These are phyloP conservation scores for Phortica magna DNA, from an alignment of 2,888 invertebrate genomes.

Conservation along the genomic window DNA sequence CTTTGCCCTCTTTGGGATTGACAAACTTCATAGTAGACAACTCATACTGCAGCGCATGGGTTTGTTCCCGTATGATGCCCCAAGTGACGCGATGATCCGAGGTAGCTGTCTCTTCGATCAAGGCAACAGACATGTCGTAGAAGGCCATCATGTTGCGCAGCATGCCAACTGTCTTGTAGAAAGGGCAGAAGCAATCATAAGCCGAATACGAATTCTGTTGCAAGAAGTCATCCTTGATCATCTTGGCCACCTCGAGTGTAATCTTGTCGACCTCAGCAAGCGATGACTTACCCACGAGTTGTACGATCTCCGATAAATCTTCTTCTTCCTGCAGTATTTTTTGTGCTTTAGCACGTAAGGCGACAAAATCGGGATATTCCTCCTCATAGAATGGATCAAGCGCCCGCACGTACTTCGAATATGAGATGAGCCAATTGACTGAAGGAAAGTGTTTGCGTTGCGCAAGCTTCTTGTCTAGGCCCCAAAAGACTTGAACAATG, in stretches of 20 bases:
- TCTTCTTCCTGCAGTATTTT: conserved; percentile 98
- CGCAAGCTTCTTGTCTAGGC: conserved; percentile 97
- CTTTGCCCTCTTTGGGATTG: conserved; percentile 49
- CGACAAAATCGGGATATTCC: conserved; percentile 96
- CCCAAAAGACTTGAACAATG: conserved; percentile 99
- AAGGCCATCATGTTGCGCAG: conserved; percentile 97
- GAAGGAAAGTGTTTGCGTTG: conserved; percentile 99
- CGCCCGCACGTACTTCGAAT: conserved; percentile 98
- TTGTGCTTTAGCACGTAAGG: conserved; percentile 93
- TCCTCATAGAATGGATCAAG: conserved; percentile 99
- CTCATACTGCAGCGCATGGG: conserved; percentile 96
- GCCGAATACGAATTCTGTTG: conserved; percentile 98
- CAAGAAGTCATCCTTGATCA: conserved; percentile 98
- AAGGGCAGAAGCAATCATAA: conserved; percentile 98
- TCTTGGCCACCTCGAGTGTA: conserved; percentile 96
- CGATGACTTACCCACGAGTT: conserved; percentile 98
- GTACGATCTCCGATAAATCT: conserved; percentile 99
- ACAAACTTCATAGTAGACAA: conserved; percentile 99
- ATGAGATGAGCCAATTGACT: conserved; percentile 99
- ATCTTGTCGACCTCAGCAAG: conserved; percentile 99
- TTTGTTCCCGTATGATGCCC: conserved; percentile 96
- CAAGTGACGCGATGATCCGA: conserved; percentile 99
- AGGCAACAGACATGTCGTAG: conserved; percentile 96
- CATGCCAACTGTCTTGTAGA: conserved; percentile 99
- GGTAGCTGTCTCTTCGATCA: conserved; percentile 97